Percentiles rank a stretch among this genome's conserved stretches.
Evolutionary conservation across 2,888 invertebrate species (phyloP).

Genomic region (Drosophila rellima): DNA sequence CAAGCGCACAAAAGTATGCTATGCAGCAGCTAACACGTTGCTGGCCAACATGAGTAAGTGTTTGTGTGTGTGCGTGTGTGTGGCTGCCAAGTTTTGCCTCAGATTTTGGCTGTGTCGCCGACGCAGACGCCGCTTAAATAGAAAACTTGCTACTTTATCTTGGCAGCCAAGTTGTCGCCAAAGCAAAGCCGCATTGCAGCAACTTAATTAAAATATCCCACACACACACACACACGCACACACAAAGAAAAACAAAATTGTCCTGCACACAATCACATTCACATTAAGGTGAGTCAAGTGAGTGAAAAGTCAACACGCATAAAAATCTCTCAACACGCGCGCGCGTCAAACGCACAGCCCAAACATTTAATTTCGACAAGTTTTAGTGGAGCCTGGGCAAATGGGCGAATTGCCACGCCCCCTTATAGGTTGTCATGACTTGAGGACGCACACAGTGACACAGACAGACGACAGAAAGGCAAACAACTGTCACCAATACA

Average conservation of each 20-base stretch:
- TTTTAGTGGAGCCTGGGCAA: constrained; percentile 4
- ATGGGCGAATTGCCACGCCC: constrained; percentile 54
- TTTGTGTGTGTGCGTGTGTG: constrained; percentile 20
- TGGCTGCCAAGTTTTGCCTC: constrained; percentile 58
- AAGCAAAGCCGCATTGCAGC: constrained; percentile 51
- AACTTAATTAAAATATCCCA: constrained; percentile 72
- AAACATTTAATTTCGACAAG: constrained; percentile 39
- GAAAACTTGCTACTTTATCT: constrained; percentile 62
- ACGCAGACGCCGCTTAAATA: constrained; percentile 34
- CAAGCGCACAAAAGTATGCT: constrained; percentile 57
- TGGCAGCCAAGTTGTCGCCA: constrained; percentile 60
- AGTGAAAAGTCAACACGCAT: constrained; percentile 67
- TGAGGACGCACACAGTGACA: constrained; percentile 54
- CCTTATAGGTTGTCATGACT: constrained; percentile 64
- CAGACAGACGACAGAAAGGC: constrained; percentile 33
- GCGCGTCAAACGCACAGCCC: constrained; percentile 57
- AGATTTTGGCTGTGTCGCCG: constrained; percentile 52
- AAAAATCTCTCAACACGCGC: constrained; percentile 64
- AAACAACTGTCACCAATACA: constrained; percentile 27
- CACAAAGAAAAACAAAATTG: constrained; percentile 9
- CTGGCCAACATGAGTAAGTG: constrained; percentile 13
- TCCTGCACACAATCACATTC: constrained; percentile 5
- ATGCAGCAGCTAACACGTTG: constrained; percentile 28
- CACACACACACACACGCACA: constrained; percentile 1
- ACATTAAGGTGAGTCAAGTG: constrained; percentile 27